A percentile compares a stretch with the other conserved stretches of the same genome.
Conservation (phyloP, 2,888 invertebrate species). For the Agrotis puta region DNA sequence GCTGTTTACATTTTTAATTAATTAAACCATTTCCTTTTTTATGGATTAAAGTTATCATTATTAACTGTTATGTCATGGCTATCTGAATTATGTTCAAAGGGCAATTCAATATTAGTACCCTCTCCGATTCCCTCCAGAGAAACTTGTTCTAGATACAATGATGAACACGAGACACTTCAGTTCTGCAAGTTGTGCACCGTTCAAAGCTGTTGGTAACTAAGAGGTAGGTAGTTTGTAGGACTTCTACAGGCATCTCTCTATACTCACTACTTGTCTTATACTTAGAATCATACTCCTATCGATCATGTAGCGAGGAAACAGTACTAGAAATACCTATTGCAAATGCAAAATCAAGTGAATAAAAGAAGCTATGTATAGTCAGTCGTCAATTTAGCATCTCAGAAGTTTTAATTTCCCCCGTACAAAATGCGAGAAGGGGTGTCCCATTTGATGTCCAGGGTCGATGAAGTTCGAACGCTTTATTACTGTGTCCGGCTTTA, state of each 20-base stretch:
- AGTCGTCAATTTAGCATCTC: conserved; percentile 74
- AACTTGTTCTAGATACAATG: conserved; percentile 73
- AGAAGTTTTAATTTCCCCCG: conserved; percentile 87
- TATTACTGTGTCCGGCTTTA: conserved; percentile 91
- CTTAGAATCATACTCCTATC: conserved; percentile 30
- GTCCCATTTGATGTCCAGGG: conserved; percentile 89
- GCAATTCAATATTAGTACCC: conserved; percentile 52
- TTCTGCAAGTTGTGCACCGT: conserved; percentile 71
- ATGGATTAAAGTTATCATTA: neutral
- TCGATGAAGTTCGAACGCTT: conserved; percentile 90
- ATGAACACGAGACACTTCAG: conserved; percentile 69
- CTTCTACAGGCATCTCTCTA: conserved; percentile 66
- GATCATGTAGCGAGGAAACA: conserved; percentile 2
- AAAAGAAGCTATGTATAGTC: conserved; percentile 56
- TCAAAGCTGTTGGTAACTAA: conserved; percentile 68
- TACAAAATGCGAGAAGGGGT: conserved; percentile 87
- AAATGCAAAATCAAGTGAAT: neutral
- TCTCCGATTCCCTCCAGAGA: conserved; percentile 52
- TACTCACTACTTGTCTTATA: conserved; percentile 39
- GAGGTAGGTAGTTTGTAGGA: conserved; percentile 76
- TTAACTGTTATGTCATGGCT: conserved; percentile 4
- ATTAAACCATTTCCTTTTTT: conserved; percentile 22
- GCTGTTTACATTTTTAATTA: conserved; percentile 35
- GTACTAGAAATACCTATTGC: neutral
- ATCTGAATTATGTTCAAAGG: conserved; percentile 16